Evolutionary conservation across 2,113 vertebrate genomes (phyloP), one percentile per base, ranked within the genome.

Genomic region (Todiramphus chloris): DNA sequence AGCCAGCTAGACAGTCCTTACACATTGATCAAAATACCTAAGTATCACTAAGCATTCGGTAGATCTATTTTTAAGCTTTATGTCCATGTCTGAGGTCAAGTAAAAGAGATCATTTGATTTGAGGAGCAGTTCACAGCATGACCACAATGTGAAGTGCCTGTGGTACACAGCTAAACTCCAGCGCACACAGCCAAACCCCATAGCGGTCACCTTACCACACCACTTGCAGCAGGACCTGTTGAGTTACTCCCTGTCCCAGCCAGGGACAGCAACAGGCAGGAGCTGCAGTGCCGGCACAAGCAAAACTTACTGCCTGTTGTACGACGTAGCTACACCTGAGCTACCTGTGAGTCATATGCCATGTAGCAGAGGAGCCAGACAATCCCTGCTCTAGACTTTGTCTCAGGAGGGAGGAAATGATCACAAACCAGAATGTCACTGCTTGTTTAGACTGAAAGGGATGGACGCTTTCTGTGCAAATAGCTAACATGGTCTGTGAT

Each of bases 231-330:
- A 41, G 63, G 16, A 73, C 21, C 31, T 23, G 11, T 3, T 21
- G 69, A 35, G 23, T 19, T 1, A 5, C 31, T 76, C 23, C 73
- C 33, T 69, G 39, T 10, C 73, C 44, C 64, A 58, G 67, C 5
- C 83, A 37, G 53, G 27, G 46, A 30, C 53, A 82, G 46, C 51
- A 23, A 3, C 5, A 13, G 23, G 46, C 51, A 37, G 89, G 67
- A 94, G 48, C 30, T 41, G 43, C 8, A 3, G 51, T 0, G 8
- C 83, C 1, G 1, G 51, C 66, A 90, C 37, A 24, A 14, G 37
- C 24, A 44, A 53, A 63, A 0, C 39, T n/a, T 35, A 31, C 20
- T 0, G 0, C n/a, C 35, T 13, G 17, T 7, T 2, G 7, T 2
- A 15, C 2, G 24, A 16, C 3, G 41, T 1, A 60, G 50, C 30